Base-by-base conservation (phyloP, 2,797 vertebrate genomes). In the Sebastiscus albofasciatus region DNA sequence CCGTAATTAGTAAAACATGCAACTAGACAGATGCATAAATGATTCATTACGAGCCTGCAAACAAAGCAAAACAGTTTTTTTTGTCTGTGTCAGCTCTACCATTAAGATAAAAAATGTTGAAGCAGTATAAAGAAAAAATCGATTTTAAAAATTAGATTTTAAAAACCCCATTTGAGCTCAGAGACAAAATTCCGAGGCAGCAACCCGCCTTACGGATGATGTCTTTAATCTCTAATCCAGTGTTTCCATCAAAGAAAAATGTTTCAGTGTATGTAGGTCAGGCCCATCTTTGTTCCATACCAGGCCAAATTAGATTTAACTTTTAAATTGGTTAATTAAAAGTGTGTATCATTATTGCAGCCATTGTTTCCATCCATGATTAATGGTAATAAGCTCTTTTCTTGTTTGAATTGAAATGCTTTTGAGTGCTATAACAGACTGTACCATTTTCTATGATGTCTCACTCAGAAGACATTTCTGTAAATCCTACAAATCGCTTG, bases 291-390 rank as follows among this genome's bases (percentile, higher is more conserved):
- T 84, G 29, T 86, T 84, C 55, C 18, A 66, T 74, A 69, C 42
- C 8, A 34, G 27, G 31, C 36, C 33, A 77, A 72, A 85, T 81
- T 71, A 78, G 29, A 82, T 72, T 75, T 4, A 27, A 83, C 56
- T 83, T 76, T 80, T 66, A 70, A 80, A 78, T 67, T 56, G 52
- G 75, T 70, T 86, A 33, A 86, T 88, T 81, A 77, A 86, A 90
- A 77, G 55, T 72, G 22, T 59, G 24, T 39, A 66, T 79, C 55
- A 27, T 56, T 77, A 59, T 68, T 81, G 42, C 29, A 49, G 68
- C 69, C 61, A 77, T 74, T 84, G 73, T 79, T 82, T 81, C 77
- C 1, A 0, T 79, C 26, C 56, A 2, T 81, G 31, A 85, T 83
- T 73, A 75, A 59, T 34, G n/a, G 12, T 79, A 59, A 72, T 78